Evolutionary conservation across 2,797 vertebrate species (phyloP).

Genomic region (Parauchenoglanis punctatus): DNA sequence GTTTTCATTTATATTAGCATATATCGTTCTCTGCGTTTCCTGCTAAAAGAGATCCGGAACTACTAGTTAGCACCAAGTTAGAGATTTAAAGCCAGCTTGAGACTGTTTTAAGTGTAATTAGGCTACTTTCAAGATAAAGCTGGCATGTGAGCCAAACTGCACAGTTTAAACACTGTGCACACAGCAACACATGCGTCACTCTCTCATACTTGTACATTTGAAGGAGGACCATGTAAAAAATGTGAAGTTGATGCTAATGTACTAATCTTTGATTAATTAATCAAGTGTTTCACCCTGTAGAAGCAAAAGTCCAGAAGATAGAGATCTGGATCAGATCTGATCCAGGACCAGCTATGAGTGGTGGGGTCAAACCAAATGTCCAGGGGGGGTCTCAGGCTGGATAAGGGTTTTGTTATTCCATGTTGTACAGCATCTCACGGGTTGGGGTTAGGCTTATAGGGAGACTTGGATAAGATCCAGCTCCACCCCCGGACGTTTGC

Average conservation of each 20-base stretch:
- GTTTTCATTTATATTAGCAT: conserved; percentile 23
- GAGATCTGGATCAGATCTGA: background rate
- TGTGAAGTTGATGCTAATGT: background rate
- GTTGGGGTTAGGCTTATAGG: background rate
- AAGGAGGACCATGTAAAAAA: background rate
- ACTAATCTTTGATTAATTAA: background rate
- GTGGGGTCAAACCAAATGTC: background rate
- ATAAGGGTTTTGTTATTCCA: background rate
- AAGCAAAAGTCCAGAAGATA: background rate
- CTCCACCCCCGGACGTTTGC: background rate
- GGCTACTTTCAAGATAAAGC: background rate
- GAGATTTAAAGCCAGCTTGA: background rate
- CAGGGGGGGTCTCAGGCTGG: no score
- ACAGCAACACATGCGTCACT: background rate
- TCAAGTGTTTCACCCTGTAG: background rate
- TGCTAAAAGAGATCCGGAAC: background rate
- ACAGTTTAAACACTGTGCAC: background rate
- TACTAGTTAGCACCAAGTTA: background rate
- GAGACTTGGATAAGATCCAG: background rate
- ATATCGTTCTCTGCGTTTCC: conserved; percentile 17
- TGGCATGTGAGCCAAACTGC: background rate
- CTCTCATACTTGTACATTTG: no score
- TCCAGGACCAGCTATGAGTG: background rate
- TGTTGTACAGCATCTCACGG: background rate
- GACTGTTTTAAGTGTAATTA: background rate